Evolutionary conservation across 2,888 invertebrate genomes (phyloP).

Genomic region (Epirrhoe alternata): DNA sequence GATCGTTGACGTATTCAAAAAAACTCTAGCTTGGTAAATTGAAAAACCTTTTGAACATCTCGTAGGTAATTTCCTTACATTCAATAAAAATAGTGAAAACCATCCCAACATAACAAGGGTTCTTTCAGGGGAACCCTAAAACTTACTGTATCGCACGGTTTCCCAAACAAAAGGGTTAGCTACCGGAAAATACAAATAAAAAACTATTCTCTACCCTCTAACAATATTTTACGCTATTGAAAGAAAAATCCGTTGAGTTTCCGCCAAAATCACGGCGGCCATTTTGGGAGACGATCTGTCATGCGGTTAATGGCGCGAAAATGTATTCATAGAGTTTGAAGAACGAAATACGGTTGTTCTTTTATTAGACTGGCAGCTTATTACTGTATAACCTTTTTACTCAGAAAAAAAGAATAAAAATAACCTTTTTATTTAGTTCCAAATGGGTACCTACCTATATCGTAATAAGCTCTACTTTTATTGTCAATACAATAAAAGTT

Average conservation of each 20-base stretch:
- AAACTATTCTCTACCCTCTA: constrained; percentile 65
- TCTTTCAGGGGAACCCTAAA: constrained; percentile 14
- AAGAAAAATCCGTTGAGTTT: constrained; percentile 66
- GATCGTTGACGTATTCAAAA: background rate
- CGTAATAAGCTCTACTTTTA: background rate
- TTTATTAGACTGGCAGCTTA: background rate
- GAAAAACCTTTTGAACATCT: background rate
- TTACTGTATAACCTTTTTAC: no score
- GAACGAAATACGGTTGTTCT: constrained; percentile 16
- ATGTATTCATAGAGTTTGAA: constrained; percentile 68
- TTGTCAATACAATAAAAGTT: background rate
- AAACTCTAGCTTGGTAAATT: background rate
- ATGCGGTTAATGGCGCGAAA: constrained; percentile 86
- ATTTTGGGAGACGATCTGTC: constrained; percentile 84
- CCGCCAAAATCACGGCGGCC: constrained; percentile 74
- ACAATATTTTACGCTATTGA: constrained; percentile 74
- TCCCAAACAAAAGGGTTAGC: constrained; percentile 65
- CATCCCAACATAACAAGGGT: constrained; percentile 13
- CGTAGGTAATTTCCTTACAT: background rate
- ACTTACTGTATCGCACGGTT: constrained; percentile 48
- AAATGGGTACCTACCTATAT: no score
- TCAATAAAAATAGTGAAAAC: constrained; percentile 10
- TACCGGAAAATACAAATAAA: constrained; percentile 63
- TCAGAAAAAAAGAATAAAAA: no score
- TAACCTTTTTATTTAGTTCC: no score